Conservation (phyloP, 1,140 invertebrate species). For the Zaprionus lachaisei region DNA sequence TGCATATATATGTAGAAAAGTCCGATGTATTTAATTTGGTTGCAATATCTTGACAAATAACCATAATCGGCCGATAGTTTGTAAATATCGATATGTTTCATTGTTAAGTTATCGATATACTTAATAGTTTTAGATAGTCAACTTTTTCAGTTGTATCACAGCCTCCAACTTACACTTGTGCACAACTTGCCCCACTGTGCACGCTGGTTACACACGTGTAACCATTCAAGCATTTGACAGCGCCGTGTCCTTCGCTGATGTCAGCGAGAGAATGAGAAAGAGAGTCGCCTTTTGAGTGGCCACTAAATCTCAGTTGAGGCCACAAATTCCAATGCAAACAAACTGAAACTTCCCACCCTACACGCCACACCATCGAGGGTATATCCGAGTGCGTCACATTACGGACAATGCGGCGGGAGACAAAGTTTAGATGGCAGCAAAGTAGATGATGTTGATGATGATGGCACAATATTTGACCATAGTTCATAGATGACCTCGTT, state of each 20-base stretch:
- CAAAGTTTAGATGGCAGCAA: too few relatives aligned
- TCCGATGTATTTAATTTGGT: too few relatives aligned
- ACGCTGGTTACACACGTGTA: slow-evolving; percentile 49
- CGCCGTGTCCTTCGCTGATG: slow-evolving; percentile 64
- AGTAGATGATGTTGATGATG: neutral
- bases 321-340: slow-evolving; percentile 58
- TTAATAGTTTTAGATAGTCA: neutral
- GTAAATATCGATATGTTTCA: too few relatives aligned
- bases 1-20: too few relatives aligned
- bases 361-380: neutral
- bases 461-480: neutral
- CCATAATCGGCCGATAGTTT: too few relatives aligned
- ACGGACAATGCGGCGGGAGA: neutral
- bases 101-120: too few relatives aligned
- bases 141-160: too few relatives aligned
- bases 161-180: neutral
- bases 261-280: slow-evolving; percentile 38
- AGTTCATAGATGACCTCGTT: slow-evolving; percentile 4
- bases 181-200: slow-evolving; percentile 33
- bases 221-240: slow-evolving; percentile 51
- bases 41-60: too few relatives aligned
- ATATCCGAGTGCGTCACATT: slow-evolving; percentile 22
- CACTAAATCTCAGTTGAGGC: slow-evolving; percentile 61
- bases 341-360: slow-evolving; percentile 16
- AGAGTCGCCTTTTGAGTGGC: slow-evolving; percentile 60